These are phyloP conservation scores for Corvus cornix DNA, from an alignment of 2,113 vertebrate species.

Conservation along the genomic window DNA sequence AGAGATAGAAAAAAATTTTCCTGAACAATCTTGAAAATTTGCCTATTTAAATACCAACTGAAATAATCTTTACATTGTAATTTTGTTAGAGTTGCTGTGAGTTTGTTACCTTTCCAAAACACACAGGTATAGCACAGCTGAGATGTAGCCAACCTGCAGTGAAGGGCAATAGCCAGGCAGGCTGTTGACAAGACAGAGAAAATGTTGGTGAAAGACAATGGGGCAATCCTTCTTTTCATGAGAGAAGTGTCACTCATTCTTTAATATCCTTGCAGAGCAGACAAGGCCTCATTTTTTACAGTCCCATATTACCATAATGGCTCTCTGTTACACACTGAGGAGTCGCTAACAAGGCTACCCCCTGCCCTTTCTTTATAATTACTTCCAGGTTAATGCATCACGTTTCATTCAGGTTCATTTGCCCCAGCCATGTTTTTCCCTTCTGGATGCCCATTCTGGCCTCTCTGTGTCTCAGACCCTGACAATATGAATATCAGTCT, in stretches of 20 bases:
- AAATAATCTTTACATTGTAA: neutral
- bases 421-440: neutral
- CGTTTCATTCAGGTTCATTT: neutral
- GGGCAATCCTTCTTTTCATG: constrained; percentile 11
- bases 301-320: constrained; percentile 12
- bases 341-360: neutral
- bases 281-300: constrained; percentile 45
- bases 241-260: constrained; percentile 12
- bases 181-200: constrained; percentile 16
- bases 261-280: constrained; percentile 17
- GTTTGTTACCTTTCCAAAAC: neutral
- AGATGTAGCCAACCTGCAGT: neutral
- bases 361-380: constrained; percentile 51
- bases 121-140: neutral
- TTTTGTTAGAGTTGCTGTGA: neutral
- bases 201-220: constrained; percentile 32
- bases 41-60: neutral
- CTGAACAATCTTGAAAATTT: neutral
- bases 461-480: neutral
- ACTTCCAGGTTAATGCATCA: constrained; percentile 57
- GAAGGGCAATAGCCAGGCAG: neutral
- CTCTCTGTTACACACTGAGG: neutral
- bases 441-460: neutral
- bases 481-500: constrained; percentile 58
- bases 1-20: neutral